Conservation (phyloP, 2,888 invertebrate genomes). For the Machimus rusticus region DNA sequence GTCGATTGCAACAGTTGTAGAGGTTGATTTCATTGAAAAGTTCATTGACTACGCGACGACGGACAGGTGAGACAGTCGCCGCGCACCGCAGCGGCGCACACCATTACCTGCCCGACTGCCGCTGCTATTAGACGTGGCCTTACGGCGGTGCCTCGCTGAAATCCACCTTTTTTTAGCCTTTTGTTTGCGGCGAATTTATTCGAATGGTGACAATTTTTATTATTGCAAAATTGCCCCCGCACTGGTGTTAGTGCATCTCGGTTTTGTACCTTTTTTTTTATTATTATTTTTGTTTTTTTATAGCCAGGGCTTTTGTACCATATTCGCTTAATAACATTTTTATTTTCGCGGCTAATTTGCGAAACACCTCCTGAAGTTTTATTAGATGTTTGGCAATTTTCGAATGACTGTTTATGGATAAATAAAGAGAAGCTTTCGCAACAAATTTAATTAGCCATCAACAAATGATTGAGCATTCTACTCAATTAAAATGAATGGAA, state of each 20-base stretch:
- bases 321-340: conserved; percentile 20
- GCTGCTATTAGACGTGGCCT: conserved; percentile 29
- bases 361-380: background rate
- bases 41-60: conserved; percentile 52
- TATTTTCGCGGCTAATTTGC: background rate
- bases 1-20: conserved; percentile 25
- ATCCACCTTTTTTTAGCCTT: conserved; percentile 7
- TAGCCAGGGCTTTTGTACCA: background rate
- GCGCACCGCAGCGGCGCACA: background rate
- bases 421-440: background rate
- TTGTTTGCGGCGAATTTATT: conserved; percentile 2
- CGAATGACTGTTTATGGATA: background rate
- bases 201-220: conserved; percentile 34
- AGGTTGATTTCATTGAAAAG: conserved; percentile 54
- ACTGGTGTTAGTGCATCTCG: background rate
- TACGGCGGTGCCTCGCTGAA: conserved; percentile 5
- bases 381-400: background rate
- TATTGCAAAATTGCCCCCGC: conserved; percentile 9
- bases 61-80: conserved; percentile 44
- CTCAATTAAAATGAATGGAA: background rate
- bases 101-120: conserved; percentile 32
- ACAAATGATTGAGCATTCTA: background rate
- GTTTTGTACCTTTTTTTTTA: background rate
- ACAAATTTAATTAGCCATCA: background rate
- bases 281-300: background rate